These are phyloP conservation scores for Andrena flavipes DNA, from an alignment of 2,888 invertebrate species.

Conservation along the genomic window DNA sequence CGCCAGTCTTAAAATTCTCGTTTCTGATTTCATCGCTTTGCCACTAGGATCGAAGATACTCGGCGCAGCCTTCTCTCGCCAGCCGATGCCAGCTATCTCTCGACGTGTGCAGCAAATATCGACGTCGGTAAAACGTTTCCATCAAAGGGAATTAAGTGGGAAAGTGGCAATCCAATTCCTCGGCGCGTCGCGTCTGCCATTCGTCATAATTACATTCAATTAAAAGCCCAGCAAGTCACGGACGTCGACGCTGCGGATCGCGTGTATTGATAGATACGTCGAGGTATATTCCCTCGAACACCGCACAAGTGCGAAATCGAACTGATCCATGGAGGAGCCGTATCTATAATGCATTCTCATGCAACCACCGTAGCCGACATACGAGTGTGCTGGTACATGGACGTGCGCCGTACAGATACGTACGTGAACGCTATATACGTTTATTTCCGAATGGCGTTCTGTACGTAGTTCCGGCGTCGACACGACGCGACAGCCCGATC, in stretches of 20 bases:
- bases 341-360: constrained; percentile 73
- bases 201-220: constrained; percentile 68
- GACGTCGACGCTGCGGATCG: constrained; percentile 30
- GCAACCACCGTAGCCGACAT: constrained; percentile 55
- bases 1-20: not conserved
- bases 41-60: not conserved
- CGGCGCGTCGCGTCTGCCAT: constrained; percentile 43
- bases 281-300: constrained; percentile 31
- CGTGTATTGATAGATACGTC: constrained; percentile 42
- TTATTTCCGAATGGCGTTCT: constrained; percentile 75
- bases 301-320: constrained; percentile 70
- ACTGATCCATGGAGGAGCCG: constrained; percentile 69
- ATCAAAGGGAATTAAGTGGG: constrained; percentile 57
- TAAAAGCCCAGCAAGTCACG: constrained; percentile 58
- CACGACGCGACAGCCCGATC: constrained; percentile 76
- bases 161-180: constrained; percentile 62
- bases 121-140: constrained; percentile 17
- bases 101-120: not conserved
- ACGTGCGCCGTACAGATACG: constrained; percentile 26
- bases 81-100: not conserved
- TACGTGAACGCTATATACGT: constrained; percentile 57
- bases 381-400: constrained; percentile 39
- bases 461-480: constrained; percentile 77
- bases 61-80: not conserved
- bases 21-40: not conserved